phyloP scores from a whole-genome alignment of 1,140 invertebrate species.

The Neodiprion pinetum region DNA sequence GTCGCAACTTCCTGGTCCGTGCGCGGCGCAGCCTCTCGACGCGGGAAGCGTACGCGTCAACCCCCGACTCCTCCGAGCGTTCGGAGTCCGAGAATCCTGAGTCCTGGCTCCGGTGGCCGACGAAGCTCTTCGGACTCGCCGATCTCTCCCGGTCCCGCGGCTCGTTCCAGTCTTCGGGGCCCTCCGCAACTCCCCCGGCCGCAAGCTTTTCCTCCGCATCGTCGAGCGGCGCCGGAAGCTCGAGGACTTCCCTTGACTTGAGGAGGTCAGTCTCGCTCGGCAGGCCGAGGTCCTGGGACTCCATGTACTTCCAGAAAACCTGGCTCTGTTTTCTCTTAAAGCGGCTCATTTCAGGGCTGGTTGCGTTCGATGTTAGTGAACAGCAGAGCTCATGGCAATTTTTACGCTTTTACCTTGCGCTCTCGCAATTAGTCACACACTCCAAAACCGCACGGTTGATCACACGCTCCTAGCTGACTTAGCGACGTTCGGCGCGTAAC shows the following conservation, averaged over 20 bases:
- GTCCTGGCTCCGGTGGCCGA: constrained; percentile 59
- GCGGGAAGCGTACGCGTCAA: constrained; percentile 12
- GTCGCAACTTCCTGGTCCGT: constrained; percentile 22
- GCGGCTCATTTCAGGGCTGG: constrained; percentile 43
- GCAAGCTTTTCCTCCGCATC: constrained; percentile 19
- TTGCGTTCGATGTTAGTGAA: background rate
- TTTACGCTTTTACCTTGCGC: too few relatives aligned
- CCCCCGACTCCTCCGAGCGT: constrained; percentile 42
- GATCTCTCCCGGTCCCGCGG: constrained; percentile 28
- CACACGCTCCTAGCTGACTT: background rate
- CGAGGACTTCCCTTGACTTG: background rate
- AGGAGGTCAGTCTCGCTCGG: background rate
- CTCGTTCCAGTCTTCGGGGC: background rate
- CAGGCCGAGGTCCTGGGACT: constrained; percentile 35
- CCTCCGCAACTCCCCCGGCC: constrained; percentile 2
- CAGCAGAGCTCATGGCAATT: too few relatives aligned
- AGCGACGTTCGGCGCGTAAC: background rate
- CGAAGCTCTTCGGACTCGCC: constrained; percentile 25
- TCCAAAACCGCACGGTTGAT: too few relatives aligned
- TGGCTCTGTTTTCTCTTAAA: constrained; percentile 55
- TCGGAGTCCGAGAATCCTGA: constrained; percentile 65
- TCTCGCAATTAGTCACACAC: too few relatives aligned
- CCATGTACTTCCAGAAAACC: constrained; percentile 58
- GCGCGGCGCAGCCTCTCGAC: constrained; percentile 18
- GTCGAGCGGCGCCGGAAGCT: background rate